Evolutionary conservation across 2,888 invertebrate genomes (phyloP).

Genomic region (Athalia rosae): DNA sequence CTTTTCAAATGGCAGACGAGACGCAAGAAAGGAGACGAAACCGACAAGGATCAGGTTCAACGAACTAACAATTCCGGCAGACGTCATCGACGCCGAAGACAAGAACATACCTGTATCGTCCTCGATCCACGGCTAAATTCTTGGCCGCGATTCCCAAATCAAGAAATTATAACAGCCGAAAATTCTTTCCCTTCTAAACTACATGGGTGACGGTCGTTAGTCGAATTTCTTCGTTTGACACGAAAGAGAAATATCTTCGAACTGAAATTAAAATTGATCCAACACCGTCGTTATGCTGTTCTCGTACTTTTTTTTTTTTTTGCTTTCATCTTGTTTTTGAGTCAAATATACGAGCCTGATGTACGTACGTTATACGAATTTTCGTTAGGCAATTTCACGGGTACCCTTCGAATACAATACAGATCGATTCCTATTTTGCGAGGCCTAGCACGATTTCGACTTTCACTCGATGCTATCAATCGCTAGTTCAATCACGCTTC

Average conservation of each 20-base stretch:
- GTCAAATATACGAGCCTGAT: not conserved
- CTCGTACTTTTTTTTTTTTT: not conserved
- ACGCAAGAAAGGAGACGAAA: slow-evolving; percentile 33
- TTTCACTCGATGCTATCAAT: slow-evolving; percentile 40
- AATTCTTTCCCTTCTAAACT: no score
- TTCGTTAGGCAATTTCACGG: slow-evolving; percentile 28
- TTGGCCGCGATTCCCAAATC: not conserved
- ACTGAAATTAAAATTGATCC: not conserved
- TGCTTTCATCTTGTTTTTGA: not conserved
- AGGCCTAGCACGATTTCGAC: slow-evolving; percentile 40
- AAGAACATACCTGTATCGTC: slow-evolving; percentile 2
- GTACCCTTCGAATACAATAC: slow-evolving; percentile 26
- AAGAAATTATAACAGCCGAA: not conserved
- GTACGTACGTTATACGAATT: slow-evolving; percentile 23
- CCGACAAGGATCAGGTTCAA: not conserved
- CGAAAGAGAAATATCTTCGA: not conserved
- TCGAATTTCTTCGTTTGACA: not conserved
- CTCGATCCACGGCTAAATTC: not conserved
- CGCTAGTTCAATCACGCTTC: slow-evolving; percentile 41
- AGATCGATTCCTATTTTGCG: slow-evolving; percentile 37
- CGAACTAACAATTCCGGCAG: slow-evolving; percentile 5
- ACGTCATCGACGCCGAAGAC: slow-evolving; percentile 28
- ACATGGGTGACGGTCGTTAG: not conserved
- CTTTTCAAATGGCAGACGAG: slow-evolving; percentile 32
- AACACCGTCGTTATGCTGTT: not conserved